Base-by-base conservation (phyloP, 2,113 vertebrate species). In the Pterophyllum scalare region DNA sequence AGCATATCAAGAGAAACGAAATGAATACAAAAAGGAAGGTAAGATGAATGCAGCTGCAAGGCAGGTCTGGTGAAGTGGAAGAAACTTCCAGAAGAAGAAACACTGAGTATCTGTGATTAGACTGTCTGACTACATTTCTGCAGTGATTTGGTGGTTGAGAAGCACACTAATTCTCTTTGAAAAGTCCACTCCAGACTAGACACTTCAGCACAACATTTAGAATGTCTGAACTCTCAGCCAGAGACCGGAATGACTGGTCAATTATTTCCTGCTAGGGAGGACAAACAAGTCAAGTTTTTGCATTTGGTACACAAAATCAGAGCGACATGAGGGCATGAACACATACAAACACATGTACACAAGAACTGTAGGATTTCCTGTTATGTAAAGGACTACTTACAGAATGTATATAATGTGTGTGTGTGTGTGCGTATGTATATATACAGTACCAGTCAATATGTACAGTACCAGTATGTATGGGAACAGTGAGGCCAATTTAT, bases 101-200 rank as follows among this genome's bases (percentile, higher is more conserved):
- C 12, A 5, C 67, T 54, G 75, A 89, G 78, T 72, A 33, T 90
- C 75, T 85, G 70, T 92, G 90, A 93, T 94, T 93, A 90, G 85
- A 87, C 84, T 90, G 91, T 93, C 90, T 86, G 89, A 87, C 88
- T 88, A 88, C 72, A 91, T 94, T 92, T 92, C 70, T 79, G 61
- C 72, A 59, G 78, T 83, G 82, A 93, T 92, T 90, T 62, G 60
- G 80, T 81, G 82, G 67, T 72, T 62, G 91, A 91, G 82, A 84
- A 84, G 80, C 31, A 28, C 79, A 70, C 58, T 85, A 87, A 91
- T 91, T 88, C 85, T 49, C 83, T 86, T 77, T 88, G 83, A 87
- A 85, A 90, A 86, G 82, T 84, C 85, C 82, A 88, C 91, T 91
- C 77, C 46, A 84, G 77, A 80, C 60, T 2, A 80, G 80, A 90